Percentiles rank a stretch among this genome's conserved stretches.
Conservation (phyloP, 2,888 invertebrate species). For the Sicus ferrugineus region DNA sequence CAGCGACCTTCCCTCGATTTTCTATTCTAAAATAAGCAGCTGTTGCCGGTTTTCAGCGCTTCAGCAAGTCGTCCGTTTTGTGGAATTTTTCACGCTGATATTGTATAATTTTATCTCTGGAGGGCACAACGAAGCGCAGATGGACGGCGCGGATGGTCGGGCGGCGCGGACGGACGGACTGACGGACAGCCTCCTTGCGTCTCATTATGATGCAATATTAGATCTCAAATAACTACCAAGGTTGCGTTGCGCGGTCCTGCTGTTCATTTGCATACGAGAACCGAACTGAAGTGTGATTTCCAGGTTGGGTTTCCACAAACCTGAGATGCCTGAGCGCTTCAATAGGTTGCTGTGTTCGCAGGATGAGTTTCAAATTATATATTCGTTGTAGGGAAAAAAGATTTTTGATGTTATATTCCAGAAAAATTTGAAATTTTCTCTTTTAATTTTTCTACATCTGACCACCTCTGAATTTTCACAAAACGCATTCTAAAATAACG, state of each 20-base stretch:
- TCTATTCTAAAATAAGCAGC: slow-evolving; percentile 35
- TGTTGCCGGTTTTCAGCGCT: slow-evolving; percentile 31
- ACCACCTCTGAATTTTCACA: slow-evolving; percentile 5
- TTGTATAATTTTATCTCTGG: slow-evolving; percentile 13
- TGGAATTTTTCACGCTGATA: slow-evolving; percentile 16
- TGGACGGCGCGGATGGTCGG: too few species aligned
- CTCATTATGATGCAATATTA: slow-evolving; percentile 14
- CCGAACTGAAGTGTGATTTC: not conserved
- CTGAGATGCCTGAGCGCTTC: too few species aligned
- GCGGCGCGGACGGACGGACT: not conserved
- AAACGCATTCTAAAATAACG: not conserved
- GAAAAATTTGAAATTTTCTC: too few species aligned
- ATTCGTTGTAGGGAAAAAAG: not conserved
- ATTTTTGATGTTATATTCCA: too few species aligned
- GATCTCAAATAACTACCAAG: slow-evolving; percentile 13
- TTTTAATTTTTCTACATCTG: not conserved
- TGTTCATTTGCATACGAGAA: slow-evolving; percentile 37
- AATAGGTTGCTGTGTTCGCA: too few species aligned
- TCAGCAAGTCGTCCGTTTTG: not conserved
- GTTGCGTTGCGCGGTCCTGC: slow-evolving; percentile 20
- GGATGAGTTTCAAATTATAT: not conserved
- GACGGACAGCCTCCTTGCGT: not conserved
- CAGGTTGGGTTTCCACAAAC: not conserved
- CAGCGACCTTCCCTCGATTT: too few species aligned
- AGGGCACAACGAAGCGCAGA: not conserved